Conservation (phyloP, 2,888 invertebrate species). For the Thecocarcelia acutangulata region DNA sequence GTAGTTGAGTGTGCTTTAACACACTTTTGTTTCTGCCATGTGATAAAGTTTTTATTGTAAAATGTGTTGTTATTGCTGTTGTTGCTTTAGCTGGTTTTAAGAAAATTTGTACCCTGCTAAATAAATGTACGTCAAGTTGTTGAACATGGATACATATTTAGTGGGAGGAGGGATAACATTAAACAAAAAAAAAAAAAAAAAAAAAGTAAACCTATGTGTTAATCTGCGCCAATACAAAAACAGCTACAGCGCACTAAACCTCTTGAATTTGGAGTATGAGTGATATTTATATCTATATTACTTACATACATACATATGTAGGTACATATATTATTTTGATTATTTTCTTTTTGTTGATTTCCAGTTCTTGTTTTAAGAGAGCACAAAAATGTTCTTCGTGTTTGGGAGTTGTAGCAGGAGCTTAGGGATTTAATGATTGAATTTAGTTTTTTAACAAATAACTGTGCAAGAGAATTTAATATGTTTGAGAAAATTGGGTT, state of each 20-base stretch:
- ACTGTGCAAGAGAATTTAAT: conserved; percentile 17
- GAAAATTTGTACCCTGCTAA: conserved; percentile 22
- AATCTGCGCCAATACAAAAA: conserved; percentile 74
- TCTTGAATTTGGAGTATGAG: conserved; percentile 49
- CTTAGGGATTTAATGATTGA: conserved; percentile 53
- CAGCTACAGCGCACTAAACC: conserved; percentile 69
- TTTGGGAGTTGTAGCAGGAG: background rate
- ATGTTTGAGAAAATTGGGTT: background rate
- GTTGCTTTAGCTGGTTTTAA: conserved; percentile 45
- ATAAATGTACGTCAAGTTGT: background rate
- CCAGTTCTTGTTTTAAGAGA: conserved; percentile 46
- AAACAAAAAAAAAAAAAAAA: conserved; percentile 3
- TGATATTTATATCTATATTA: conserved; percentile 45
- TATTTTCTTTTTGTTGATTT: conserved; percentile 8
- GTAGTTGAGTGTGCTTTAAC: conserved; percentile 12
- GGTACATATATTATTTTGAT: background rate
- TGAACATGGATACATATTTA: background rate
- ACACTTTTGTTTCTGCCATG: conserved; percentile 50
- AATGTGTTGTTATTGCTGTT: conserved; percentile 24
- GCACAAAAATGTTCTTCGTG: conserved; percentile 3
- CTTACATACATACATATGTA: no score
- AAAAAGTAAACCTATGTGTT: conserved; percentile 70
- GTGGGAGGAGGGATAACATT: conserved; percentile 65
- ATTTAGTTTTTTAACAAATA: conserved; percentile 1
- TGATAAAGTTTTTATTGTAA: conserved; percentile 51